Evolutionary conservation across 2,113 vertebrate genomes (phyloP).

Genomic region (Ptyas mucosa): DNA sequence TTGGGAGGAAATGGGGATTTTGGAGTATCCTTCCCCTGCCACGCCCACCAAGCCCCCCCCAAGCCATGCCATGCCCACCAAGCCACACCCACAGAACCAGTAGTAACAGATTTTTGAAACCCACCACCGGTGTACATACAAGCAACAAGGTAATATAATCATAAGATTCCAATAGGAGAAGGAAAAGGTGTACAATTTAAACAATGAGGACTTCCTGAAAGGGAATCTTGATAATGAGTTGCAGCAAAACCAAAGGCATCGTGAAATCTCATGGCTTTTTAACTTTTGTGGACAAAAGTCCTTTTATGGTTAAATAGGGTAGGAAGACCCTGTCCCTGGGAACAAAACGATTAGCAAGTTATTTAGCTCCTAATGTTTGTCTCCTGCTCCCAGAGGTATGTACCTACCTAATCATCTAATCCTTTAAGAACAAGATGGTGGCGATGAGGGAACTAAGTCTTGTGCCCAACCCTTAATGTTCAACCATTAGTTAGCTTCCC

Average conservation of each 20-base stretch:
- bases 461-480: conserved; percentile 8
- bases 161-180: neutral
- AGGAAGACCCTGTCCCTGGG: neutral
- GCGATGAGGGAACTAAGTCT: conserved; percentile 5
- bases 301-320: neutral
- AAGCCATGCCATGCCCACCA: too few species aligned
- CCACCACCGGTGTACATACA: neutral
- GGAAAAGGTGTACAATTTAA: neutral
- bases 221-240: neutral
- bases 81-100: too few species aligned
- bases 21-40: too few species aligned
- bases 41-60: too few species aligned
- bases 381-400: conserved; percentile 6
- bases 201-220: neutral
- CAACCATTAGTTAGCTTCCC: conserved; percentile 7
- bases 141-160: neutral
- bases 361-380: conserved; percentile 35
- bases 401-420: conserved; percentile 23
- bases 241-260: neutral
- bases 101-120: too few species aligned
- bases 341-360: conserved; percentile 16
- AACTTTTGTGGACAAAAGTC: neutral
- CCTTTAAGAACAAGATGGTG: neutral
- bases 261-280: neutral
- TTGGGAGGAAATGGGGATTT: too few species aligned